Percentiles rank a stretch among this genome's conserved stretches.
phyloP scores from a whole-genome alignment of 2,888 invertebrate genomes.

The Candidula unifasciata region DNA sequence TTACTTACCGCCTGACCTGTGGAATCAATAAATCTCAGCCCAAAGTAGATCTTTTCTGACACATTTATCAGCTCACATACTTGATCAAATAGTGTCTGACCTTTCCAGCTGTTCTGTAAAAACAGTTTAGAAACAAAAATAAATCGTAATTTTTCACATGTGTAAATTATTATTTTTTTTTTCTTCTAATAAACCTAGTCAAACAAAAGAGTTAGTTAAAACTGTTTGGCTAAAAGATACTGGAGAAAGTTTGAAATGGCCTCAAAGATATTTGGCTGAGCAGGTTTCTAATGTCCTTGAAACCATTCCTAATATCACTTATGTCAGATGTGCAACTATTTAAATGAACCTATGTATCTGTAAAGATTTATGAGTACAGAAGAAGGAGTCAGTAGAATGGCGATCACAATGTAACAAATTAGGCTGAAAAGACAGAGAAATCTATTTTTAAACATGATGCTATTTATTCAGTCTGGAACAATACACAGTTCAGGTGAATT shows the following conservation, averaged over 20 bases:
- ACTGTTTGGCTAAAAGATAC: too few relatives aligned
- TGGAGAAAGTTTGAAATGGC: neutral
- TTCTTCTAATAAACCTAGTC: too few relatives aligned
- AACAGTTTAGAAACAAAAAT: neutral
- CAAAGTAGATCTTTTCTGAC: constrained; percentile 97
- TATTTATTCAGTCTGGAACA: too few relatives aligned
- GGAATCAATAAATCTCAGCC: constrained; percentile 90
- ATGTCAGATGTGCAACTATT: too few relatives aligned
- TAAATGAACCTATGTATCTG: too few relatives aligned
- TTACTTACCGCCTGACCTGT: constrained; percentile 74
- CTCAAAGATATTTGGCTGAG: neutral
- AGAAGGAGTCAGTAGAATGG: too few relatives aligned
- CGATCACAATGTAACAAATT: too few relatives aligned
- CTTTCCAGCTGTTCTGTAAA: constrained; percentile 92
- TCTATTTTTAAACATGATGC: too few relatives aligned
- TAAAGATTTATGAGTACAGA: too few relatives aligned
- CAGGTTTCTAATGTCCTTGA: neutral
- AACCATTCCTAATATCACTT: neutral
- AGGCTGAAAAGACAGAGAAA: too few relatives aligned
- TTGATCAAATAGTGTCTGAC: constrained; percentile 89
- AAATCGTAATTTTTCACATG: neutral
- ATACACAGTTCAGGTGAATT: too few relatives aligned
- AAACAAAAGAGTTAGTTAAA: too few relatives aligned
- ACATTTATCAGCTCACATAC: constrained; percentile 96
- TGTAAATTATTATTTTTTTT: neutral